Evolutionary conservation across 2,888 invertebrate species (phyloP).

Genomic region (Andrena bicolor): DNA sequence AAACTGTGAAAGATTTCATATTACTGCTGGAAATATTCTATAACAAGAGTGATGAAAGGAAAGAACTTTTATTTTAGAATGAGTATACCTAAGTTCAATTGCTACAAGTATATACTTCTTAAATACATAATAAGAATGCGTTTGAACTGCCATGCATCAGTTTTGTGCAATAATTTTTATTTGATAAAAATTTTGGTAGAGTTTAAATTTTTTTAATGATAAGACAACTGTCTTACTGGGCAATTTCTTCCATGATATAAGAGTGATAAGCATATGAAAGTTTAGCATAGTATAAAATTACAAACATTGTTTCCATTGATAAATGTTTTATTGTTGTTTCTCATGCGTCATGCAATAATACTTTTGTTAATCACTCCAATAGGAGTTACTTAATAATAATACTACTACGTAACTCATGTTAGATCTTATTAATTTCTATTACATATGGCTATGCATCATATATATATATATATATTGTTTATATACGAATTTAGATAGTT

Average conservation of each 20-base stretch:
- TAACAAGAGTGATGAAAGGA: background rate
- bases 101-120: background rate
- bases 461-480: slow-evolving; percentile 31
- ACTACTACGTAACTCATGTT: slow-evolving; percentile 6
- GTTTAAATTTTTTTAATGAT: background rate
- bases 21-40: background rate
- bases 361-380: no score
- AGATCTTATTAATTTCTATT: slow-evolving; percentile 31
- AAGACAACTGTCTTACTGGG: background rate
- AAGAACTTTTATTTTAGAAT: background rate
- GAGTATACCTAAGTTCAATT: background rate
- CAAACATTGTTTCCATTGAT: no score
- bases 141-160: background rate
- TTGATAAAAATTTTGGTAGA: background rate
- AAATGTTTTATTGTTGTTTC: background rate
- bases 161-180: slow-evolving; percentile 26
- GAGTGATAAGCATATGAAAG: background rate
- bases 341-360: background rate
- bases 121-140: background rate
- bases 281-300: background rate
- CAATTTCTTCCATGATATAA: background rate
- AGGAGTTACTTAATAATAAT: background rate
- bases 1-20: background rate
- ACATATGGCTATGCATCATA: slow-evolving; percentile 16
- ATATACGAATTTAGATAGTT: slow-evolving; percentile 20